Conservation (phyloP, 2,113 vertebrate genomes). For the Pterophyllum scalare region DNA sequence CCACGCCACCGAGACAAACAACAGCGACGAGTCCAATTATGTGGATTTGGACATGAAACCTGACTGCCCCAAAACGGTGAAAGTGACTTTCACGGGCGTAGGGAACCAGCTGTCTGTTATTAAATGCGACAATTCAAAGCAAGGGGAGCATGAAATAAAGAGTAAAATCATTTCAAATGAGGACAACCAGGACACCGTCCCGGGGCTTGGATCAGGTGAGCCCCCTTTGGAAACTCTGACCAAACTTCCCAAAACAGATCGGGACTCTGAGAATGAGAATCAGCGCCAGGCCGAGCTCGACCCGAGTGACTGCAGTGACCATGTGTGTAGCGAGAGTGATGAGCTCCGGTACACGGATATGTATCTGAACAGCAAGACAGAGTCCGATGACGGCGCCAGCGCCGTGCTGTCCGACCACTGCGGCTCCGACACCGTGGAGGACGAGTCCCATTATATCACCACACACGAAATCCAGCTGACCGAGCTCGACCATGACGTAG, state of each 20-base stretch:
- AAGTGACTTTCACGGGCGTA: constrained; percentile 79
- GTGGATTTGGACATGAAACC: constrained; percentile 80
- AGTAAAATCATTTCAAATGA: constrained; percentile 14
- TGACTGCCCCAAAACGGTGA: constrained; percentile 68
- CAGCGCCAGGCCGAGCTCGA: constrained; percentile 38
- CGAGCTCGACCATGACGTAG: constrained; percentile 92
- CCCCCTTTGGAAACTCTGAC: constrained; percentile 35
- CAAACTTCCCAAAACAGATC: constrained; percentile 44
- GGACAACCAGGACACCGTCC: constrained; percentile 23
- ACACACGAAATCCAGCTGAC: constrained; percentile 97
- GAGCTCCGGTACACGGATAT: constrained; percentile 83
- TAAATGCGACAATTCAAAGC: constrained; percentile 66
- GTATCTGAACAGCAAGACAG: constrained; percentile 79
- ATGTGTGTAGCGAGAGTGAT: constrained; percentile 82
- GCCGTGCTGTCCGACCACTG: constrained; percentile 67
- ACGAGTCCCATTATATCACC: constrained; percentile 94
- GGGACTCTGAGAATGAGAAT: constrained; percentile 40
- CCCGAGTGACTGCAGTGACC: constrained; percentile 65
- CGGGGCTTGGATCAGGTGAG: constrained; percentile 25
- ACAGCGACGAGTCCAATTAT: constrained; percentile 79
- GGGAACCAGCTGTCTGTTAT: constrained; percentile 74
- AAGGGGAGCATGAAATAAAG: constrained; percentile 26
- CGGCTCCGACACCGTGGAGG: constrained; percentile 68
- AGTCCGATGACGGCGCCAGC: constrained; percentile 74
- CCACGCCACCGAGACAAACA: constrained; percentile 43